Base-by-base conservation (phyloP, 2,113 vertebrate species). In the Ophiodon elongatus region DNA sequence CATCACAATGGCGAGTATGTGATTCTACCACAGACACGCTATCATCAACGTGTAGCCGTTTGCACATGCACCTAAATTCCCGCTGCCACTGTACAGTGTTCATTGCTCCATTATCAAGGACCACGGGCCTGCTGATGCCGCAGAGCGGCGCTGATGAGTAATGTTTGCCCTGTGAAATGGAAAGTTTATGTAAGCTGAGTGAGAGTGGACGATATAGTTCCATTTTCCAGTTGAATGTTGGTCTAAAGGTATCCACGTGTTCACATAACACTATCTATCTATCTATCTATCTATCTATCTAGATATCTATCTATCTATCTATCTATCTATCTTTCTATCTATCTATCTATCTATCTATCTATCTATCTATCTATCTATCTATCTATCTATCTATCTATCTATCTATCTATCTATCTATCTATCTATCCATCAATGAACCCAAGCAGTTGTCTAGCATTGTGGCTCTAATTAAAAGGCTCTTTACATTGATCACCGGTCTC, bases 141-240 rank as follows among this genome's bases (percentile, higher is more conserved):
- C 90, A 17, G 15, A 33, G 88, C 39, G 90, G 86, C 89, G 88
- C 79, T 76, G 47, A 33, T 78, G 83, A 1, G 80, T 69, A 4
- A 31, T 25, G 39, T 79, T 45, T 85, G 10, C 23, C 21, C 29
- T 14, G n/a, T 37, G 33, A 79, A 70, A 67, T 77, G 39, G 31
- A 54, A 73, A 47, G 21, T 4, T 14, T 17, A 54, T 60, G 21
- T 60, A 13, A 64, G 47, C 37, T 7, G 17, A 81, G 29, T 7
- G 43, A 31, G 10, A 29, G 8, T 14, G 23, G 23, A 35, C 19
- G 41, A 14, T 13, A 13, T 29, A 13, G 54, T 0, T 10, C 8
- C 3, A 64, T 82, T 17, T 59, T 19, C 1, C 8, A 0, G 9
- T n/a, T 81, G 10, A 67, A 29, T 68, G 0, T 19, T 37, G 6